Percentiles rank a stretch among this genome's conserved stretches.
These are phyloP conservation scores for Leguminivora glycinivorella DNA, from an alignment of 1,140 invertebrate species.

Conservation along the genomic window DNA sequence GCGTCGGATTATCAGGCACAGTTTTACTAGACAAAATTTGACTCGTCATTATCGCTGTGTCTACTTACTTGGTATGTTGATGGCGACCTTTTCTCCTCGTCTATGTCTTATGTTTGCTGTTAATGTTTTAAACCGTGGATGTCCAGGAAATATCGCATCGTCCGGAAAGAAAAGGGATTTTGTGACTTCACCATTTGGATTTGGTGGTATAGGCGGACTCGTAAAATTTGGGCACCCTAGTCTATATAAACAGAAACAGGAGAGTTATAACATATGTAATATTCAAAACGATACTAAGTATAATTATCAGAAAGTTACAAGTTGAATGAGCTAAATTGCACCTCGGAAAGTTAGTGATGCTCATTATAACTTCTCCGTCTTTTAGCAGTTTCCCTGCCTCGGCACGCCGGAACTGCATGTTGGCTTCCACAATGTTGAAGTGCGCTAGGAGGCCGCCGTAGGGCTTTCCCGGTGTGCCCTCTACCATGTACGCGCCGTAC, in stretches of 20 bases:
- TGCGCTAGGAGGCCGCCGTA: conserved; percentile 95
- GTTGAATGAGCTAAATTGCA: conserved; percentile 58
- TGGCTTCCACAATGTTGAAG: conserved; percentile 98
- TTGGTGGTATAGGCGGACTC: conserved; percentile 85
- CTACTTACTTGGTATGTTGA: conserved; percentile 94
- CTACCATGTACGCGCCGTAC: conserved; percentile 99
- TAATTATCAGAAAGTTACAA: conserved; percentile 7
- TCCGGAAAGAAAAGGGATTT: conserved; percentile 97
- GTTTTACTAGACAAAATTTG: not conserved
- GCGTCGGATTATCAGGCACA: not conserved
- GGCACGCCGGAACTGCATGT: conserved; percentile 94
- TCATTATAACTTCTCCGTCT: conserved; percentile 92
- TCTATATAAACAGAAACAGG: conserved; percentile 75
- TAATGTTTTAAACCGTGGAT: conserved; percentile 97
- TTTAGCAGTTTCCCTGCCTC: conserved; percentile 90
- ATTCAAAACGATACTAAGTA: conserved; percentile 19
- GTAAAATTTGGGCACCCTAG: conserved; percentile 95
- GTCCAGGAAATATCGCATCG: conserved; percentile 94
- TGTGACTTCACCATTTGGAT: conserved; percentile 85
- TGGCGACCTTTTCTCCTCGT: conserved; percentile 96
- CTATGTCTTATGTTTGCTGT: conserved; percentile 95
- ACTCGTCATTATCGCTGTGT: not conserved
- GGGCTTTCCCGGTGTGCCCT: conserved; percentile 99
- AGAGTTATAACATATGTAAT: conserved; percentile 17
- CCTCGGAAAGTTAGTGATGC: conserved; percentile 96